Evolutionary conservation across 1,140 invertebrate species (phyloP).

Genomic region (Macrostomum lignano): DNA sequence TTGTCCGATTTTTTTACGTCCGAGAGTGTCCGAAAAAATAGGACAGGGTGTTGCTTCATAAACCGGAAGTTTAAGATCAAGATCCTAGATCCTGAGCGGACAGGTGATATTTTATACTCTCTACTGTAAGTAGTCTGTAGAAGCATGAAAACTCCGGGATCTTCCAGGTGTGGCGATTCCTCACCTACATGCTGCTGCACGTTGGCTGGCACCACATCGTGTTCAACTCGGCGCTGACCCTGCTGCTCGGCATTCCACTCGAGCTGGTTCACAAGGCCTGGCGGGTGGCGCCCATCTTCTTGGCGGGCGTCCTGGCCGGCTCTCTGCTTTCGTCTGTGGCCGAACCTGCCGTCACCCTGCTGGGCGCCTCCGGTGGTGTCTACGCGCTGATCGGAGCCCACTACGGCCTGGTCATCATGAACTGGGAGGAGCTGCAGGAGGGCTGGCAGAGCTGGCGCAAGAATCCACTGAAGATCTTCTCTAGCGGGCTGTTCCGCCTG

Average conservation of each 20-base stretch:
- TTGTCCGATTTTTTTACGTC: too few relatives aligned
- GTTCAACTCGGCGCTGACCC: slow-evolving; percentile 63
- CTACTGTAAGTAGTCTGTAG: too few relatives aligned
- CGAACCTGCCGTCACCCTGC: too few relatives aligned
- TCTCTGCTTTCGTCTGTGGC: slow-evolving; percentile 49
- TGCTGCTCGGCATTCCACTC: slow-evolving; percentile 58
- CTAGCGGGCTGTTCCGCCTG: slow-evolving; percentile 1
- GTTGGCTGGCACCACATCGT: too few relatives aligned
- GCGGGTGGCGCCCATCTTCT: slow-evolving; percentile 37
- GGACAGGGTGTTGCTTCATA: too few relatives aligned
- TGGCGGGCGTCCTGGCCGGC: slow-evolving; percentile 25
- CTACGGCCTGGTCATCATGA: slow-evolving; percentile 62
- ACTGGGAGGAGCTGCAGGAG: slow-evolving; percentile 6
- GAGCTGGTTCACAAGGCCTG: slow-evolving; percentile 85
- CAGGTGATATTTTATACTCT: too few relatives aligned
- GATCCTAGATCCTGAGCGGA: too few relatives aligned
- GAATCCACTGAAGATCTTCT: neutral
- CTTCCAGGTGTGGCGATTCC: slow-evolving; percentile 73
- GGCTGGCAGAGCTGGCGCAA: slow-evolving; percentile 1
- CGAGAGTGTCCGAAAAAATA: too few relatives aligned
- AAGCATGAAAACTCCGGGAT: too few relatives aligned
- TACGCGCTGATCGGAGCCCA: slow-evolving; percentile 80
- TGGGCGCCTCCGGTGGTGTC: slow-evolving; percentile 76
- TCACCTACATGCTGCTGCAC: slow-evolving; percentile 75
- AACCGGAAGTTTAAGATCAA: too few relatives aligned